A percentile compares a stretch with the other conserved stretches of the same genome.
phyloP scores from a whole-genome alignment of 2,113 vertebrate genomes.

The Daubentonia madagascariensis region DNA sequence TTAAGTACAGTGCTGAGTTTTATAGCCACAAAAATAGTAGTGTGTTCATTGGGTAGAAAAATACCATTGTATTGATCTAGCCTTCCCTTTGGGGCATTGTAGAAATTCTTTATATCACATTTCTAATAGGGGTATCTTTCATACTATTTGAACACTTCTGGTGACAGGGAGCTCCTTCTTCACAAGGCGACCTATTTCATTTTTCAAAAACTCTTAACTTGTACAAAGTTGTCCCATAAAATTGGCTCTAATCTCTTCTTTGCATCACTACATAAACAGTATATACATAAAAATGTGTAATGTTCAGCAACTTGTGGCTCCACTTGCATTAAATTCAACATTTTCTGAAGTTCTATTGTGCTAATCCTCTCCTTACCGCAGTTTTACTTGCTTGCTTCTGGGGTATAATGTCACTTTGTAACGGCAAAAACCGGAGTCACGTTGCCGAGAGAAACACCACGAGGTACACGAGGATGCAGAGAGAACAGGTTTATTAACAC shows the following conservation, averaged over 20 bases:
- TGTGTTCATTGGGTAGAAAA: background rate
- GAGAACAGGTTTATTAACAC: too few relatives aligned
- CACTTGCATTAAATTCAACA: background rate
- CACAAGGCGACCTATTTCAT: background rate
- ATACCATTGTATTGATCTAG: background rate
- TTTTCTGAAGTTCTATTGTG: background rate
- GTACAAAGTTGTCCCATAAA: background rate
- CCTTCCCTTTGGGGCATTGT: background rate
- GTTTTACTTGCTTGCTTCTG: background rate
- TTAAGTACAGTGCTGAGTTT: background rate
- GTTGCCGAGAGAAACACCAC: too few relatives aligned
- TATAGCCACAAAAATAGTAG: background rate
- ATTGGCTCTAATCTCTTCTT: background rate
- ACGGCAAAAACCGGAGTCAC: too few relatives aligned
- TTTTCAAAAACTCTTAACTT: background rate
- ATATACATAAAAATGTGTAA: background rate
- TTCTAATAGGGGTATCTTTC: background rate
- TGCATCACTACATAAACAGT: background rate
- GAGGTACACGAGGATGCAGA: too few relatives aligned
- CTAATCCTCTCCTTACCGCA: background rate
- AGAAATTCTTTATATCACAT: background rate
- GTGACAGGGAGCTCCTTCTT: background rate
- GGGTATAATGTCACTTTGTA: too few relatives aligned
- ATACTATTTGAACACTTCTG: background rate
- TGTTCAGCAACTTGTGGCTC: background rate